Base-by-base conservation (phyloP, 1,140 invertebrate genomes). In the Conus betulinus region DNA sequence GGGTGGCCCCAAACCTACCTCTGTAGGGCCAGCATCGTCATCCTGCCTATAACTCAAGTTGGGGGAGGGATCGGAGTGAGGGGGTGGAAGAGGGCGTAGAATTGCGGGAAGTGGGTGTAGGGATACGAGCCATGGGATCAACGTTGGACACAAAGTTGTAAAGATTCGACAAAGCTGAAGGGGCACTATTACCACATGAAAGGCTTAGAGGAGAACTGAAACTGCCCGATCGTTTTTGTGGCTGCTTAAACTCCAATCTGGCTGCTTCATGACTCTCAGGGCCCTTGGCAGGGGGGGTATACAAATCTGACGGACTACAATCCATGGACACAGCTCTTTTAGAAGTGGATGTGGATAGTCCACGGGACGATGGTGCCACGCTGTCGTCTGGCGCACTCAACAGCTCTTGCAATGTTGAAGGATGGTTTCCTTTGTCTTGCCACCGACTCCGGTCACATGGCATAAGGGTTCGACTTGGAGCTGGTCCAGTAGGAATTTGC, bases 111-210 rank as follows among this genome's bases (percentile, higher is more conserved):
- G 57, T 84, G 53, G 85, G 85, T 10, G 85, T 78, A 10, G 85
- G 71, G 7, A 53, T 55, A 4, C 85, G 71, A 15, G 71, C 85
- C 39, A 57, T 55, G 67, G 89, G 76, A 39, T 85, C 87, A 57
- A 90, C 87, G 52, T 88, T 87, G 71, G 87, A 88, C 6, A 90
- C 89, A 25, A 90, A 60, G 78, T 90, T 87, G 27, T 88, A 87
- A 6, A 90, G 86, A 53, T 76, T 88, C 63, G 89, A 90, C 87
- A 90, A 53, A 39, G 89, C 88, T 10, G 83, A 84, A 8, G 60
- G 17, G 7, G 20, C n/a, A 10, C 23, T 52, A n/a, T 51, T 15
- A 53, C 60, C 55, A 85, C 67, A n/a, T 8, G 51, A 6, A 15
- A 23, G 1, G 13, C 63, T 52, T 6, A 67, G 7, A 63, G 39